Percentiles rank a stretch among this genome's conserved stretches.
These are phyloP conservation scores for Phataginus tricuspis DNA, from an alignment of 2,797 vertebrate genomes.

Conservation along the genomic window DNA sequence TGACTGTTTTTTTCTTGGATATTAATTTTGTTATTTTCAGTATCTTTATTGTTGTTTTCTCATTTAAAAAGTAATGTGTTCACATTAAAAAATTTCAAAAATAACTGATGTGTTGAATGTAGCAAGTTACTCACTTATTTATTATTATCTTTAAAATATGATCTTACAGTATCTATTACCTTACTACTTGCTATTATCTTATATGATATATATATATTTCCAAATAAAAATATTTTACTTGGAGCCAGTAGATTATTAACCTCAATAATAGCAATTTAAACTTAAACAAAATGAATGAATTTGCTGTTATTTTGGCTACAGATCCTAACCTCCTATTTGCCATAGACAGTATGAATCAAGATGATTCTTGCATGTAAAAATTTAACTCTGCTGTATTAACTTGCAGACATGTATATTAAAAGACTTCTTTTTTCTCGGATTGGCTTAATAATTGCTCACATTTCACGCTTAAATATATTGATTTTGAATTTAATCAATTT, in stretches of 20 bases:
- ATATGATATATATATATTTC: background rate
- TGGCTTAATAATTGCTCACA: background rate
- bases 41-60: conserved; percentile 31
- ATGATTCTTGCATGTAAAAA: background rate
- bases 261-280: conserved; percentile 45
- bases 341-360: background rate
- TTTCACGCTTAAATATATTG: conserved; percentile 24
- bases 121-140: conserved; percentile 31
- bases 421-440: background rate
- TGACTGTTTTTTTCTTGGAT: background rate
- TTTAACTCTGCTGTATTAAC: conserved; percentile 29
- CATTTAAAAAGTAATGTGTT: conserved; percentile 35
- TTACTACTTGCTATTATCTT: conserved; percentile 36
- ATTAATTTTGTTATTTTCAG: conserved; percentile 4
- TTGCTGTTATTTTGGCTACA: conserved; percentile 41
- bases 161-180: conserved; percentile 17
- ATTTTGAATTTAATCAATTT: conserved; percentile 45
- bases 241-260: conserved; percentile 19
- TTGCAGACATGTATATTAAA: background rate
- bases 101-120: background rate
- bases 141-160: conserved; percentile 49
- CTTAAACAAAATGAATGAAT: conserved; percentile 36
- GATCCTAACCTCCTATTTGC: background rate
- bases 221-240: conserved; percentile 38
- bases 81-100: conserved; percentile 26